Base-by-base conservation (phyloP, 1,140 invertebrate species). In the Planococcus citri region DNA sequence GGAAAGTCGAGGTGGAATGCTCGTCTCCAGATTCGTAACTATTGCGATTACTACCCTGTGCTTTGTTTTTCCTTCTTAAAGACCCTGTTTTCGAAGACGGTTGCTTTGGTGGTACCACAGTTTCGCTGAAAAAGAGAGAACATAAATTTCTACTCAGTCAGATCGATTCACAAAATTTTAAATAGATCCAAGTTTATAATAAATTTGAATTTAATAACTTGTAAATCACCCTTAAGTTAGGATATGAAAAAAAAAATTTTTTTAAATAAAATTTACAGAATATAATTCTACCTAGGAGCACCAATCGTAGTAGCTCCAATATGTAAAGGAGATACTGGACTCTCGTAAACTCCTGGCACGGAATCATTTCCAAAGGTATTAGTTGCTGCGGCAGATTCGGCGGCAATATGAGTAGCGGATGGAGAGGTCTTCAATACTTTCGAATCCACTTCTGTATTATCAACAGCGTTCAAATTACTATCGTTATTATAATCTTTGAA, bases 21-120 rank as follows among this genome's bases (percentile, higher is more conserved):
- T 51, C 41, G 76, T 94, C 92, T 75, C 93, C 92, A 51, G 89
- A 88, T 77, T 91, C 89, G 75, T 89, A 91, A 9, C 87, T 90
- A n/a, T 85, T 88, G 70, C 87, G 84, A 17, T 85, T 0, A 51
- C 17, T 51, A 2, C 6, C n/a, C 17, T 87, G 87, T 25, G 87
- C 89, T 78, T 88, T 88, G 68, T 89, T 89, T 75, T 88, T 85
- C 68, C 87, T 79, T 72, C 87, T 81, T n/a, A 85, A 76, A 0
- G 85, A 86, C 57, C 84, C 84, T 21, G 72, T 73, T 57, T 70
- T 69, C 21, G 33, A 33, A 27, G 67, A 68, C 12, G 73, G 64
- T 33, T 72, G 73, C 24, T 51, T 51, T 20, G 41, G 17, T 51
- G 41, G 17, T 9, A 51, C 17, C 2, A 3, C 3, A 3, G n/a